Evolutionary conservation across 2,888 invertebrate species (phyloP).

Genomic region (Drosophila flavopinicola): DNA sequence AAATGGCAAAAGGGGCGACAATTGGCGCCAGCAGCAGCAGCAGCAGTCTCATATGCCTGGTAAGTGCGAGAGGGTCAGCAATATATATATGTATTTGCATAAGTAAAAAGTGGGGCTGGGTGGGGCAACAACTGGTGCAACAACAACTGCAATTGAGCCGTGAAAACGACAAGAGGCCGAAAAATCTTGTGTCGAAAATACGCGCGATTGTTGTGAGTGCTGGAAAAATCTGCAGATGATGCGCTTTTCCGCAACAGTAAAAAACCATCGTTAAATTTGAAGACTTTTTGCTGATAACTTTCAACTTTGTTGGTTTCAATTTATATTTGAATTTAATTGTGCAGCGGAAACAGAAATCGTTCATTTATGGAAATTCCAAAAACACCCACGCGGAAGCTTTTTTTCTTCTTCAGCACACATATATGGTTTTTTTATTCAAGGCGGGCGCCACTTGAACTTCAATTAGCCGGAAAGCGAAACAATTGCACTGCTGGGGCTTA

Average conservation of each 20-base stretch:
- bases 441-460: slow-evolving; percentile 41
- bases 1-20: slow-evolving; percentile 26
- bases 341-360: slow-evolving; percentile 18
- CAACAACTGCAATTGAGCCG: slow-evolving; percentile 44
- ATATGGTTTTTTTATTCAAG: neutral
- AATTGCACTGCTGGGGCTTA: slow-evolving; percentile 8
- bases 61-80: slow-evolving; percentile 32
- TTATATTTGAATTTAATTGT: no score
- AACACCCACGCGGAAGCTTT: slow-evolving; percentile 21
- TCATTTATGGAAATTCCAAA: slow-evolving; percentile 39
- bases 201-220: slow-evolving; percentile 9
- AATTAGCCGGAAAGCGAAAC: slow-evolving; percentile 53
- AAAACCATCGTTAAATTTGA: no score
- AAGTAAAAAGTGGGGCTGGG: slow-evolving; percentile 1
- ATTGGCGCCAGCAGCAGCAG: neutral
- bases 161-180: slow-evolving; percentile 54
- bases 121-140: slow-evolving; percentile 15
- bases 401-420: neutral
- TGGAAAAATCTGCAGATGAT: slow-evolving; percentile 31
- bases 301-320: no score
- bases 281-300: no score
- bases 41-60: slow-evolving; percentile 25
- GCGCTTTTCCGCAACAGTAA: slow-evolving; percentile 39
- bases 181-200: slow-evolving; percentile 22
- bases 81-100: slow-evolving; percentile 19